A percentile compares a stretch with the other conserved stretches of the same genome.
Evolutionary conservation across 2,113 vertebrate genomes (phyloP).

Genomic region (Centrocercus urophasianus): DNA sequence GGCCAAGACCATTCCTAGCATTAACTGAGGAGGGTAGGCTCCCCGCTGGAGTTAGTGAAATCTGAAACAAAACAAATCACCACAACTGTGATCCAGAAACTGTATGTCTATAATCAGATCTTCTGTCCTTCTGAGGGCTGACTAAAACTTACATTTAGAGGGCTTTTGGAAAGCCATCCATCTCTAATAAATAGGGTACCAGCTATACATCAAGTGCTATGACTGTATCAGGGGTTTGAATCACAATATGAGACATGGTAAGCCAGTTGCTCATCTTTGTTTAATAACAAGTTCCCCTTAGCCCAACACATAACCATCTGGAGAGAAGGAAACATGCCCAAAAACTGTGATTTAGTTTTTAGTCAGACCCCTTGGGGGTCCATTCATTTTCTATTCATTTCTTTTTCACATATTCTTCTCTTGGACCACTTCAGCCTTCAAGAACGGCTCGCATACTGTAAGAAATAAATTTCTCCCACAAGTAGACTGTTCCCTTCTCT

Average conservation of each 20-base stretch:
- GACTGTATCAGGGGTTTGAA: neutral
- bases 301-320: neutral
- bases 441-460: neutral
- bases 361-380: neutral
- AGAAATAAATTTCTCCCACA: neutral
- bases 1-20: conserved; percentile 13
- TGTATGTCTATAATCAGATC: neutral
- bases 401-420: neutral
- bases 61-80: neutral
- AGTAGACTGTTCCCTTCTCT: neutral
- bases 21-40: neutral
- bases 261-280: neutral
- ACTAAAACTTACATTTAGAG: neutral
- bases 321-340: neutral
- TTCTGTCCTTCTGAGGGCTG: neutral
- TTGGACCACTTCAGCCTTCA: neutral
- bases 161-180: neutral
- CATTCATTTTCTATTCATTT: neutral
- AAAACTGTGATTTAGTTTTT: neutral
- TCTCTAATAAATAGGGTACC: neutral
- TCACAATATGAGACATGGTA: neutral
- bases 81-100: neutral
- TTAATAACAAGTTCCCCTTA: neutral
- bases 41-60: neutral
- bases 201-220: neutral